A percentile compares a stretch with the other conserved stretches of the same genome.
phyloP scores from a whole-genome alignment of 1,140 invertebrate genomes.

The Phthorimaea operculella region DNA sequence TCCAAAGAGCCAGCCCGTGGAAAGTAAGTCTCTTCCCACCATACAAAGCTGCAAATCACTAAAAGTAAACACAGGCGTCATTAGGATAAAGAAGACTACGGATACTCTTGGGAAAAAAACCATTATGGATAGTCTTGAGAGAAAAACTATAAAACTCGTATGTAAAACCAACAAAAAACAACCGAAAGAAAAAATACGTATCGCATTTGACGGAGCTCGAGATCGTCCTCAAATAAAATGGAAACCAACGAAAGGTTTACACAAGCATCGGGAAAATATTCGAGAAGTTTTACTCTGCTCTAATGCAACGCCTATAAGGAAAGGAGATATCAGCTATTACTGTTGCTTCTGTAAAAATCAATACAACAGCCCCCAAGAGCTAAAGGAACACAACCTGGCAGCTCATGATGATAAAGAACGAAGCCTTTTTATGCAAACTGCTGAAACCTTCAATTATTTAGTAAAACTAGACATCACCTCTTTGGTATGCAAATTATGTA shows the following conservation, averaged over 20 bases:
- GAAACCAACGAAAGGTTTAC: not conserved
- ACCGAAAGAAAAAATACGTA: too few species aligned
- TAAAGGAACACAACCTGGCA: slow-evolving; percentile 35
- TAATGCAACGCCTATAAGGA: slow-evolving; percentile 36
- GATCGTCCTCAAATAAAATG: too few species aligned
- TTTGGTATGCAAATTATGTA: slow-evolving; percentile 22
- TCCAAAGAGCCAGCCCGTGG: too few species aligned
- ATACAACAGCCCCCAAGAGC: slow-evolving; percentile 22
- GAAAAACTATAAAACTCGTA: too few species aligned
- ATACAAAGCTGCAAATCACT: too few species aligned
- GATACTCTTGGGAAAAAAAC: too few species aligned
- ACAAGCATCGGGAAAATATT: slow-evolving; percentile 22
- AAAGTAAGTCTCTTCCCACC: too few species aligned
- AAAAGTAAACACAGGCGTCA: too few species aligned
- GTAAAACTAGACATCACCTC: slow-evolving; percentile 29
- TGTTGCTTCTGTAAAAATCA: slow-evolving; percentile 33
- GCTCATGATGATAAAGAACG: slow-evolving; percentile 17
- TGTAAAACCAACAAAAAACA: too few species aligned
- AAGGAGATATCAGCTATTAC: slow-evolving; percentile 20
- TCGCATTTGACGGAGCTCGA: too few species aligned
- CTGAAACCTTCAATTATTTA: not conserved
- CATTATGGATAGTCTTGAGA: too few species aligned
- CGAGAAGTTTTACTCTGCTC: slow-evolving; percentile 24
- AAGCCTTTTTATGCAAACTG: not conserved
- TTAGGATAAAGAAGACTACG: too few species aligned